phyloP scores from a whole-genome alignment of 2,797 vertebrate genomes.

The Chaetophractus vellerosus region DNA sequence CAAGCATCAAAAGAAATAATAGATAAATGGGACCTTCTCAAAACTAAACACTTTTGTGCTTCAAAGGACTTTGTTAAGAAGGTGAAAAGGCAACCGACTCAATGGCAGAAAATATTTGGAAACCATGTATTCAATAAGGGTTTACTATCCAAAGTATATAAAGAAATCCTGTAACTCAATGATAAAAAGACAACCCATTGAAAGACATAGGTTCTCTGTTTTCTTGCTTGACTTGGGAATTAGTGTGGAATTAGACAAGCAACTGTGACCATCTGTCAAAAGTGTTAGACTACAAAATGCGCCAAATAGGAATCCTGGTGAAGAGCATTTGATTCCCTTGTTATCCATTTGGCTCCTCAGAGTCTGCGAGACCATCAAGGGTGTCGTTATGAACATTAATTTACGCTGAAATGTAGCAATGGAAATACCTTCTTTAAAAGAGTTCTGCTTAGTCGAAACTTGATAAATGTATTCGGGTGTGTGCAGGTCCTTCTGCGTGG shows the following conservation, averaged over 20 bases:
- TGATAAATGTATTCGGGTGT: not conserved
- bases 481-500: not conserved
- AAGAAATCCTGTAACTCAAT: no score
- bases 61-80: no score
- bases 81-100: no score
- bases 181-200: not conserved
- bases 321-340: slow-evolving; percentile 58
- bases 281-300: slow-evolving; percentile 30
- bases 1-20: no score
- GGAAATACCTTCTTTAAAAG: no score
- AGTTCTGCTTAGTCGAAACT: not conserved
- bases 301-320: slow-evolving; percentile 62
- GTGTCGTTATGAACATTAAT: slow-evolving; percentile 36
- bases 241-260: slow-evolving; percentile 1
- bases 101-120: no score
- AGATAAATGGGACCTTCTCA: no score
- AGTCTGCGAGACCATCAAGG: slow-evolving; percentile 20
- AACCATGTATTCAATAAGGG: no score
- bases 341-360: slow-evolving; percentile 53
- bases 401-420: not conserved
- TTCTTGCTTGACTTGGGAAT: not conserved
- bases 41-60: no score
- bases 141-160: no score
- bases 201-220: slow-evolving; percentile 16
- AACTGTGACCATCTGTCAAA: not conserved